Evolutionary conservation across 1,140 invertebrate genomes (phyloP).

Genomic region (Drosophila miranda): DNA sequence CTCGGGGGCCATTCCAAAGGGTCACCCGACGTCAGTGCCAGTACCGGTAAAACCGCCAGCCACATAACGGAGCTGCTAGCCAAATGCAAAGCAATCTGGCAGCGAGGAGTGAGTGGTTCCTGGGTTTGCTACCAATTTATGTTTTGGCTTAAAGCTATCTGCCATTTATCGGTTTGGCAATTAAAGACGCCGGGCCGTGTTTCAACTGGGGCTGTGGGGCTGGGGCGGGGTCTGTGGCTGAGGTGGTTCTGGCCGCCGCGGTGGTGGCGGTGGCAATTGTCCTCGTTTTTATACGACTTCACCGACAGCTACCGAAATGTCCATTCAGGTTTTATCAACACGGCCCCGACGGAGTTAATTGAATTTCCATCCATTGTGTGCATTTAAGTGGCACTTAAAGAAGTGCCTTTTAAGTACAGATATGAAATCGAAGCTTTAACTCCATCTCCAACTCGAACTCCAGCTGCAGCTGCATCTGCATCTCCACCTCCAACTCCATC

Average conservation of each 20-base stretch:
- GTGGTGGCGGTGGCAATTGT: slow-evolving; percentile 47
- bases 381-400: slow-evolving; percentile 61
- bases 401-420: slow-evolving; percentile 29
- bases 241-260: slow-evolving; percentile 11
- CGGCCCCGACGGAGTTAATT: slow-evolving; percentile 32
- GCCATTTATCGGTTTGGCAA: slow-evolving; percentile 55
- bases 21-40: slow-evolving; percentile 46
- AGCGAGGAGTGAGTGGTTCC: slow-evolving; percentile 24
- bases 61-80: slow-evolving; percentile 47
- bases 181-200: slow-evolving; percentile 34
- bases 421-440: slow-evolving; percentile 15
- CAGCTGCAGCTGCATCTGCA: slow-evolving; percentile 18
- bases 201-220: slow-evolving; percentile 1
- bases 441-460: background rate
- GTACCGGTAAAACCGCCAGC: background rate
- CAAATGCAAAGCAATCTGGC: slow-evolving; percentile 50
- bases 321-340: slow-evolving; percentile 36
- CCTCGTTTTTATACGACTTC: slow-evolving; percentile 28
- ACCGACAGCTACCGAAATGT: slow-evolving; percentile 46
- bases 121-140: slow-evolving; percentile 53
- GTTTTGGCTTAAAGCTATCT: slow-evolving; percentile 43
- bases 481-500: background rate
- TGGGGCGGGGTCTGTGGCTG: no score
- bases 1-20: slow-evolving; percentile 43
- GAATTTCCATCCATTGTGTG: slow-evolving; percentile 45